phyloP scores from a whole-genome alignment of 2,113 vertebrate genomes.

The Deroptyus accipitrinus region DNA sequence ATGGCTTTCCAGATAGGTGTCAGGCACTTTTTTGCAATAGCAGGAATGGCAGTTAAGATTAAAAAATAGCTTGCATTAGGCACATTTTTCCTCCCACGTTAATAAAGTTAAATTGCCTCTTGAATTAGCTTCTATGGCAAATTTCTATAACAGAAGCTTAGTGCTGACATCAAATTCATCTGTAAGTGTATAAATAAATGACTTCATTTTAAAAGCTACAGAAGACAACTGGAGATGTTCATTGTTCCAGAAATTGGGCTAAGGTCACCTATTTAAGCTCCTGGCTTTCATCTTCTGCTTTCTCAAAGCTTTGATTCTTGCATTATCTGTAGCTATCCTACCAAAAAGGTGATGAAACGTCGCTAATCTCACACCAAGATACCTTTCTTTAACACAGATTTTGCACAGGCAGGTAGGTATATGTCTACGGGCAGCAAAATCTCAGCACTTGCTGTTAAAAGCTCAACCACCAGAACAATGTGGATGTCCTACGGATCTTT shows the following conservation, averaged over 20 bases:
- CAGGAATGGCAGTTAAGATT: slow-evolving; percentile 11
- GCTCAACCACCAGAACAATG: slow-evolving; percentile 18
- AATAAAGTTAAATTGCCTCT: slow-evolving; percentile 18
- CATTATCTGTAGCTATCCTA: background rate
- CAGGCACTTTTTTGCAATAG: background rate
- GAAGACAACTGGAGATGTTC: background rate
- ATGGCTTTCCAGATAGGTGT: background rate
- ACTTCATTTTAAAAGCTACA: background rate
- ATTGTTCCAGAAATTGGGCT: background rate
- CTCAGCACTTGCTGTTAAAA: background rate
- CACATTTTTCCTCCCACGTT: slow-evolving; percentile 1
- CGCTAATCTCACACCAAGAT: background rate
- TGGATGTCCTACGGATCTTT: background rate
- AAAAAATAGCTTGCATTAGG: slow-evolving; percentile 5
- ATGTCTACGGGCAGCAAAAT: background rate
- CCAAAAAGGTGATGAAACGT: background rate
- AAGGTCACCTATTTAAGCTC: background rate
- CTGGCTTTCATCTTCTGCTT: background rate
- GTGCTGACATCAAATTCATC: background rate
- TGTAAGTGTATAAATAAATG: background rate
- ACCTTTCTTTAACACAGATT: background rate
- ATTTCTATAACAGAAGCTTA: slow-evolving; percentile 3
- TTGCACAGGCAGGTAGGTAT: background rate
- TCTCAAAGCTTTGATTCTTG: background rate
- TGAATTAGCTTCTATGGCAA: background rate